Conservation (phyloP, 1,140 invertebrate species). For the Conus ventricosus region DNA sequence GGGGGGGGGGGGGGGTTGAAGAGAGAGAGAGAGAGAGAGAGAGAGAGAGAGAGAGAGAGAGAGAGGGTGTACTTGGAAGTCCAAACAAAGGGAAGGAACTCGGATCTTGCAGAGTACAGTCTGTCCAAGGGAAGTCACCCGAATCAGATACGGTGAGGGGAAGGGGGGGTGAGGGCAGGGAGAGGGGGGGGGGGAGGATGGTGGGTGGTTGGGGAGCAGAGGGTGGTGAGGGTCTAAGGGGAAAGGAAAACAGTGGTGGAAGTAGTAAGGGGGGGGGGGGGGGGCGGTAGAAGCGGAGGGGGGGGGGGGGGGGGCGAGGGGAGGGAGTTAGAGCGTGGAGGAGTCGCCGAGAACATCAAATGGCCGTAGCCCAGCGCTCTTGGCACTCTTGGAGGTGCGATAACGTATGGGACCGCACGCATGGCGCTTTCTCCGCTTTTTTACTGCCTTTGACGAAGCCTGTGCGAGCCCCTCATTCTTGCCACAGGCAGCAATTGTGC, state of each 20-base stretch:
- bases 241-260: background rate
- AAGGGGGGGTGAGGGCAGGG: background rate
- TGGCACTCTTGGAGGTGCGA: constrained; percentile 19
- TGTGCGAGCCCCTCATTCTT: background rate
- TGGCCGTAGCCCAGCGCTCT: background rate
- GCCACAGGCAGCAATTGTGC: background rate
- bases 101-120: no score
- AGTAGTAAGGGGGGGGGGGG: background rate
- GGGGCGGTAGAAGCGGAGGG: background rate
- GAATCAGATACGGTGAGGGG: no score
- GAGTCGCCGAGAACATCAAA: constrained; percentile 1
- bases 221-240: background rate
- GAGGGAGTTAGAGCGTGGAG: background rate
- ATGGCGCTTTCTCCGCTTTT: constrained; percentile 28
- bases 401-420: constrained; percentile 39
- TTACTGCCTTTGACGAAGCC: constrained; percentile 19
- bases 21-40: constrained; percentile 23
- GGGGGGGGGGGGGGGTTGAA: no score
- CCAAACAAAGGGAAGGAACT: no score
- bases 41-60: background rate
- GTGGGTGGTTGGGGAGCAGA: background rate
- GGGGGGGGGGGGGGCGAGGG: background rate
- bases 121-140: no score
- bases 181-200: background rate
- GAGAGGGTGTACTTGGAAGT: no score